Evolutionary conservation across 2,888 invertebrate species (phyloP).

Genomic region (Acholoe squamosa): DNA sequence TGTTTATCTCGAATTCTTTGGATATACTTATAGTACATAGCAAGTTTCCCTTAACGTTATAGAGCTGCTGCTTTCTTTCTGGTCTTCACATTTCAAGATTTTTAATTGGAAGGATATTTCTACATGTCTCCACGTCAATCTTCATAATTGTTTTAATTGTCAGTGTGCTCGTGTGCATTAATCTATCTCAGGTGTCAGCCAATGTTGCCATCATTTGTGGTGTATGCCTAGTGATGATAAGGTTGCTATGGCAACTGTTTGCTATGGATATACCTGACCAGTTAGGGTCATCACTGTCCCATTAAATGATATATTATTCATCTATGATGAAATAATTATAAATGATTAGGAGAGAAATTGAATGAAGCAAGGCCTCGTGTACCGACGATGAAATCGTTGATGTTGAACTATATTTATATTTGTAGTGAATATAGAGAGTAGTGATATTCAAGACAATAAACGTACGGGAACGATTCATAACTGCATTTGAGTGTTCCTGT

Average conservation of each 20-base stretch:
- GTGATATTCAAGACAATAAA: conserved; percentile 60
- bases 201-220: conserved; percentile 46
- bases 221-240: conserved; percentile 52
- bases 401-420: conserved; percentile 63
- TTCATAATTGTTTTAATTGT: not conserved
- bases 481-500: conserved; percentile 31
- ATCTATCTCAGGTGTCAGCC: conserved; percentile 49
- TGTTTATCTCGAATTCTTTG: not conserved
- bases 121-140: conserved; percentile 24
- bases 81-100: not conserved
- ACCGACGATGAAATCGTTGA: conserved; percentile 59
- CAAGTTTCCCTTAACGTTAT: not conserved
- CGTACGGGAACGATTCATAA: conserved; percentile 58
- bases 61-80: not conserved
- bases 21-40: not conserved
- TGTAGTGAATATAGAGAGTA: conserved; percentile 56
- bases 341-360: conserved; percentile 6
- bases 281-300: conserved; percentile 50
- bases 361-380: conserved; percentile 4
- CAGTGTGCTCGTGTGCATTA: conserved; percentile 32
- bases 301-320: conserved; percentile 59
- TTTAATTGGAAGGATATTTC: not conserved
- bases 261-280: conserved; percentile 50
- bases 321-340: conserved; percentile 38
- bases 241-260: conserved; percentile 53